phyloP scores from a whole-genome alignment of 2,797 vertebrate species.

The Discoglossus pictus region DNA sequence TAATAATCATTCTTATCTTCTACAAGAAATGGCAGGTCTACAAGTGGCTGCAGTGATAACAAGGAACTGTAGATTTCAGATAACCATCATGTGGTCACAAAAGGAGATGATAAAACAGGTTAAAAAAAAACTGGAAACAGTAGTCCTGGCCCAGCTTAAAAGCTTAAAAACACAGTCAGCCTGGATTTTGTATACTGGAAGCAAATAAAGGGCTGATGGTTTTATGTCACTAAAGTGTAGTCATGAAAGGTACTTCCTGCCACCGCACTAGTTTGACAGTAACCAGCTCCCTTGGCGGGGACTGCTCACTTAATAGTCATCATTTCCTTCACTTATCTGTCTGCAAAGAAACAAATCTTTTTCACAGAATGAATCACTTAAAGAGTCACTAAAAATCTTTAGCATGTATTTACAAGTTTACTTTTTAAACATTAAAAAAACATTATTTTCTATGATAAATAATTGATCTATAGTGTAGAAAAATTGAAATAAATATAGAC shows the following conservation, averaged over 20 bases:
- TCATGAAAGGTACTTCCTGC: conserved; percentile 53
- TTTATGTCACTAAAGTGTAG: conserved; percentile 54
- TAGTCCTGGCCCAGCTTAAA: conserved; percentile 39
- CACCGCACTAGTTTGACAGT: conserved; percentile 57
- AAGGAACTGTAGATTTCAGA: neutral
- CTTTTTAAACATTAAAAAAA: too few species aligned
- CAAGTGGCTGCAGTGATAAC: neutral
- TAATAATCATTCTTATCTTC: too few species aligned
- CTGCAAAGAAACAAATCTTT: conserved; percentile 64
- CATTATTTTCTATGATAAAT: too few species aligned
- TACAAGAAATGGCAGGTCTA: too few species aligned
- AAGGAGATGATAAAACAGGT: neutral
- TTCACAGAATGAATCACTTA: conserved; percentile 20
- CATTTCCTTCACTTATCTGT: conserved; percentile 60
- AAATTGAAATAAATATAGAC: too few species aligned
- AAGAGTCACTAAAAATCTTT: too few species aligned
- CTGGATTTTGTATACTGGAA: conserved; percentile 53
- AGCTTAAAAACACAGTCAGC: conserved; percentile 10
- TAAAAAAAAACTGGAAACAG: neutral
- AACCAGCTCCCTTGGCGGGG: conserved; percentile 52
- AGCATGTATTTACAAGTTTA: too few species aligned
- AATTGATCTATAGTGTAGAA: too few species aligned
- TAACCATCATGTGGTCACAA: neutral
- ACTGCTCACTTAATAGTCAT: conserved; percentile 58
- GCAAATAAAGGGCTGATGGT: conserved; percentile 29